These are phyloP conservation scores for Tenebrosternarchus preto DNA, from an alignment of 2,113 vertebrate genomes.

Conservation along the genomic window DNA sequence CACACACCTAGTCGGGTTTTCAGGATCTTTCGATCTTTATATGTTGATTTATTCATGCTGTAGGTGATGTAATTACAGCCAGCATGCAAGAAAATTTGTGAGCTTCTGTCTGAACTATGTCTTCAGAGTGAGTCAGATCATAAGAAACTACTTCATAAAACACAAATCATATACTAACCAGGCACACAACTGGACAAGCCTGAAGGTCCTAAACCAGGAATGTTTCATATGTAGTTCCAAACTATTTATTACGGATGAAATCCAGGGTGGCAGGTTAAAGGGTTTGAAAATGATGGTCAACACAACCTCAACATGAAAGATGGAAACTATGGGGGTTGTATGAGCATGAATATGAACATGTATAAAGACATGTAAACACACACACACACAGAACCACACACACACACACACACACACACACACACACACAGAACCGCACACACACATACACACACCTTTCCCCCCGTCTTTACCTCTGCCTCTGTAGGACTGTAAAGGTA, in stretches of 20 bases:
- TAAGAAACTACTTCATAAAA: too few species aligned
- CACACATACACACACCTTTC: conserved; percentile 58
- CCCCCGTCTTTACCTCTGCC: conserved; percentile 81
- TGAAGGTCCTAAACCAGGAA: conserved; percentile 6
- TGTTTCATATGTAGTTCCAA: too few species aligned
- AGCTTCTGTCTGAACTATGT: too few species aligned
- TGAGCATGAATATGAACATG: too few species aligned
- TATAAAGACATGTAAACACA: too few species aligned
- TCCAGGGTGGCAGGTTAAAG: conserved; percentile 30
- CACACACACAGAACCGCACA: conserved; percentile 21
- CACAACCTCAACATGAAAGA: too few species aligned
- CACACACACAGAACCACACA: neutral
- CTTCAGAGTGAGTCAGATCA: too few species aligned
- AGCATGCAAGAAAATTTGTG: neutral
- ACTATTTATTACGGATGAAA: conserved; percentile 17
- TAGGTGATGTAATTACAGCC: neutral
- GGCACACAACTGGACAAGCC: neutral
- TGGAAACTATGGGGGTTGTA: conserved; percentile 20
- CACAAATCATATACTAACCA: conserved; percentile 11
- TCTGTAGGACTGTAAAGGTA: conserved; percentile 89
- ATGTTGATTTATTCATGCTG: conserved; percentile 26
- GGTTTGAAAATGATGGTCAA: too few species aligned
- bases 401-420: conserved; percentile 10
- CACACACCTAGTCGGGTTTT: too few species aligned
- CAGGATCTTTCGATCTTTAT: too few species aligned